phyloP scores from a whole-genome alignment of 1,140 invertebrate genomes.

The Pseudomyrmex cubaensis region DNA sequence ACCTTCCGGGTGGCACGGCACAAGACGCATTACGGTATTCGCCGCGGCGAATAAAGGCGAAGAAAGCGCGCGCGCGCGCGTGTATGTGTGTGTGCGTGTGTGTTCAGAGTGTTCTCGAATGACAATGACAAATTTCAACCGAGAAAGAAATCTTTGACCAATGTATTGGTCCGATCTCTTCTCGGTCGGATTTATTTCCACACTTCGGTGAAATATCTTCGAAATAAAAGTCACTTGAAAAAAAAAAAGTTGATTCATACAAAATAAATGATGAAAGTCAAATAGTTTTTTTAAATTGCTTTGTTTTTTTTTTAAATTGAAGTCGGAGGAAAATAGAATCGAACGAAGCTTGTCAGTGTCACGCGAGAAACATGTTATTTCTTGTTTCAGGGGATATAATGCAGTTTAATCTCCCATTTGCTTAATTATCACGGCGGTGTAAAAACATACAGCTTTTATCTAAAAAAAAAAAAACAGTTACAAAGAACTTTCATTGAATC shows the following conservation, averaged over 20 bases:
- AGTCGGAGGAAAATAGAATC: neutral
- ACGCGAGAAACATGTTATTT: neutral
- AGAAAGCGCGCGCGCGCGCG: neutral
- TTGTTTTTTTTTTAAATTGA: too few species aligned
- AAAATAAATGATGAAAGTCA: neutral
- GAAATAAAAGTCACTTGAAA: neutral
- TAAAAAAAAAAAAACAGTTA: slow-evolving; percentile 6
- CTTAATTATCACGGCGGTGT: neutral
- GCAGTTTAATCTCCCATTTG: slow-evolving; percentile 37
- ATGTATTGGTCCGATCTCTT: neutral
- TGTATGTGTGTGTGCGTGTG: neutral
- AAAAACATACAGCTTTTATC: neutral
- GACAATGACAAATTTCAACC: slow-evolving; percentile 47
- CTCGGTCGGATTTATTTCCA: neutral
- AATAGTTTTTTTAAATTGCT: too few species aligned
- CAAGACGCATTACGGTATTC: slow-evolving; percentile 47
- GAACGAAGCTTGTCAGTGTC: slow-evolving; percentile 26
- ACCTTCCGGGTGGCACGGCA: slow-evolving; percentile 48
- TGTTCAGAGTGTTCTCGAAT: slow-evolving; percentile 19
- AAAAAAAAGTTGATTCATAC: neutral
- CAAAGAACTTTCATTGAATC: neutral
- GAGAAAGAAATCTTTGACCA: neutral
- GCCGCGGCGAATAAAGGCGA: neutral
- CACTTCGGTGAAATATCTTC: neutral
- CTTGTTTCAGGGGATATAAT: neutral